Percentiles rank a stretch among this genome's conserved stretches.
These are phyloP conservation scores for Timema podura DNA, from an alignment of 2,888 invertebrate genomes.

Conservation along the genomic window DNA sequence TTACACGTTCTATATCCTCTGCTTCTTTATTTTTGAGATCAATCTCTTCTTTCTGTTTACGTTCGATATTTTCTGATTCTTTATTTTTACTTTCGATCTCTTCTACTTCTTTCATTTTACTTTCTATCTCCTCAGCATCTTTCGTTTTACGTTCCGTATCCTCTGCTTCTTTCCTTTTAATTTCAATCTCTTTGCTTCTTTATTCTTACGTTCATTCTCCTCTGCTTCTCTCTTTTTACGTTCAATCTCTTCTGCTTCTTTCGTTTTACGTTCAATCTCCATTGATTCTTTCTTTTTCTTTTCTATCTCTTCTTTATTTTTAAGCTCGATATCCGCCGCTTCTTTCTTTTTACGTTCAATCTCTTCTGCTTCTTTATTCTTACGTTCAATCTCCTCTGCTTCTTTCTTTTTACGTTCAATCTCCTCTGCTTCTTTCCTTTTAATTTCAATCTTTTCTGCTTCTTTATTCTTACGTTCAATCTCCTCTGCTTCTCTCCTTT, in stretches of 20 bases:
- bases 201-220: slow-evolving; percentile 16
- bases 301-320: not conserved
- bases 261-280: not conserved
- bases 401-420: not conserved
- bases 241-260: not conserved
- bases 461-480: too few relatives aligned
- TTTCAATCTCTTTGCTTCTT: slow-evolving; percentile 26
- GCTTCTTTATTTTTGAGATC: slow-evolving; percentile 18
- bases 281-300: not conserved
- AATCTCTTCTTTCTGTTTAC: slow-evolving; percentile 21
- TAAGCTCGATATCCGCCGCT: not conserved
- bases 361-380: not conserved
- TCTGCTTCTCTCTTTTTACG: not conserved
- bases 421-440: not conserved
- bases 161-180: slow-evolving; percentile 27
- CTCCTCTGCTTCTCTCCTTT: too few relatives aligned
- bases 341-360: not conserved
- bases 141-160: slow-evolving; percentile 15
- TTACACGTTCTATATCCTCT: slow-evolving; percentile 21
- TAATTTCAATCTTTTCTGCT: too few relatives aligned
- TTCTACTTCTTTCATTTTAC: slow-evolving; percentile 16
- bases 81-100: slow-evolving; percentile 26
- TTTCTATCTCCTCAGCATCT: slow-evolving; percentile 21
- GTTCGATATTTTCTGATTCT: slow-evolving; percentile 26
- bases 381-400: not conserved